Conservation (phyloP, 2,113 vertebrate species). For the Equus quagga region DNA sequence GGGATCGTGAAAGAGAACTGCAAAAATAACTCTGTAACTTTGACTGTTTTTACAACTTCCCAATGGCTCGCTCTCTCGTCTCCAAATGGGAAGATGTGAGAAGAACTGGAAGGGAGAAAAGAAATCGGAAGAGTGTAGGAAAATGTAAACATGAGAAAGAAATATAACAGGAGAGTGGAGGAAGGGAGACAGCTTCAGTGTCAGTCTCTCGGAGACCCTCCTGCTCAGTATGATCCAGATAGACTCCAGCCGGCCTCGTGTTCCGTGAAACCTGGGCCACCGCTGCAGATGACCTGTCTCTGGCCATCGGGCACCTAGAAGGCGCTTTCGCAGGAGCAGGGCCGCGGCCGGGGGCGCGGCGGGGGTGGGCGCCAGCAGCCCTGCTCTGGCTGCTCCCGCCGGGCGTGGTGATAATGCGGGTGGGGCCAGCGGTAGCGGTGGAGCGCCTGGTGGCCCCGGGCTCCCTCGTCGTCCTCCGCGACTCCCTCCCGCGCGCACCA, state of each 20-base stretch:
- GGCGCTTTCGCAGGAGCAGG: slow-evolving; percentile 78
- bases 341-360: slow-evolving; percentile 57
- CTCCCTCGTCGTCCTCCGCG: background rate
- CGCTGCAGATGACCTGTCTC: background rate
- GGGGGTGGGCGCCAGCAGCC: slow-evolving; percentile 57
- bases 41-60: slow-evolving; percentile 1
- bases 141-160: background rate
- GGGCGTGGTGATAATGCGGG: slow-evolving; percentile 75
- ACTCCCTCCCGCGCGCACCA: slow-evolving; percentile 3
- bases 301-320: slow-evolving; percentile 46
- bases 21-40: slow-evolving; percentile 42
- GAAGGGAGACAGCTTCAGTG: background rate
- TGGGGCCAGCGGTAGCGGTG: slow-evolving; percentile 78
- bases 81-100: background rate
- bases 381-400: background rate
- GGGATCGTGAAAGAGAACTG: background rate
- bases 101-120: background rate
- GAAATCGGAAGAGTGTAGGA: background rate
- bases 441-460: slow-evolving; percentile 47
- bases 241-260: background rate
- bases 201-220: background rate
- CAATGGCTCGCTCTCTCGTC: background rate
- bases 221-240: background rate
- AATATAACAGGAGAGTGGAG: background rate
- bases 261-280: background rate